phyloP scores from a whole-genome alignment of 1,140 invertebrate genomes.

The Drosophila nannoptera region DNA sequence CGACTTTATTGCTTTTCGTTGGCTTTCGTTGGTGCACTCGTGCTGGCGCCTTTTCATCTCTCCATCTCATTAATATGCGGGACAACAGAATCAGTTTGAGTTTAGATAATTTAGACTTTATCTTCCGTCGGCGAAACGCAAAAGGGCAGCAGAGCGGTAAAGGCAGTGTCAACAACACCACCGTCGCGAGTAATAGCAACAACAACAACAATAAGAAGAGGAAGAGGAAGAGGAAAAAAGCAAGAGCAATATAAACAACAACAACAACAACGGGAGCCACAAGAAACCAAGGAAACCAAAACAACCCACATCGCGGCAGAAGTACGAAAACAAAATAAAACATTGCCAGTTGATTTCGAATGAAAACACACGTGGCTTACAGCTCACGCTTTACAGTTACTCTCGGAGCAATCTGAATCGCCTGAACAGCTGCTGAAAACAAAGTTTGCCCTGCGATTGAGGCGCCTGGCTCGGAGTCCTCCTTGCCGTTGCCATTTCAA shows the following conservation, averaged over 20 bases:
- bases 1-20: constrained; percentile 72
- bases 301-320: background rate
- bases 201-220: background rate
- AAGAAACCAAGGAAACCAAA: too few species aligned
- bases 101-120: constrained; percentile 73
- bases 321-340: constrained; percentile 60
- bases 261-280: too few species aligned
- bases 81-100: constrained; percentile 68
- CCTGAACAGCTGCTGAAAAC: constrained; percentile 40
- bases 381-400: constrained; percentile 9
- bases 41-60: constrained; percentile 59
- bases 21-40: constrained; percentile 48
- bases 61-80: constrained; percentile 67
- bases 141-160: constrained; percentile 14
- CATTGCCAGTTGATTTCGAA: constrained; percentile 70
- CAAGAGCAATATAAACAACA: constrained; percentile 11
- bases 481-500: constrained; percentile 51
- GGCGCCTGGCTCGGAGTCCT: background rate
- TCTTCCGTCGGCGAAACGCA: constrained; percentile 35
- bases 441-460: constrained; percentile 43
- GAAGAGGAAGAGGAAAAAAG: too few species aligned
- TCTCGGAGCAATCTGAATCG: constrained; percentile 14
- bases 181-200: background rate
- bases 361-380: constrained; percentile 66
- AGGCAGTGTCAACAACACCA: constrained; percentile 18